Evolutionary conservation across 2,113 vertebrate species (phyloP).

Genomic region (Mionectes macconnelli): DNA sequence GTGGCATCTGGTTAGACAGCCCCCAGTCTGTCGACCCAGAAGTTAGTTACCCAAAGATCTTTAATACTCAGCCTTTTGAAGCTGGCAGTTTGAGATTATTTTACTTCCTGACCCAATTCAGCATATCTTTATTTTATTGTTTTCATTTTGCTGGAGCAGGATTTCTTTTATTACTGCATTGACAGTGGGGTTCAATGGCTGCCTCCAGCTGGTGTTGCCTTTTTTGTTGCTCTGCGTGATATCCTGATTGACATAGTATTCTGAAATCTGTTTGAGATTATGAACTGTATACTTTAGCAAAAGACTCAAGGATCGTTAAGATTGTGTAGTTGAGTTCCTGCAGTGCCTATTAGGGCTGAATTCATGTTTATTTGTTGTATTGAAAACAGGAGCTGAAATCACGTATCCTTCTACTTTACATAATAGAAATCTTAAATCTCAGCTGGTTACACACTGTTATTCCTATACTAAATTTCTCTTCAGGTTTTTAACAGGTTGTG

Average conservation of each 20-base stretch:
- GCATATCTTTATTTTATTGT: not conserved
- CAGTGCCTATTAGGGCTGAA: conserved; percentile 5
- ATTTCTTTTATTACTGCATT: conserved; percentile 5
- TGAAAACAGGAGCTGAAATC: not conserved
- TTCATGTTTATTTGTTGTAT: conserved; percentile 21
- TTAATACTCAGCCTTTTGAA: not conserved
- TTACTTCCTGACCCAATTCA: not conserved
- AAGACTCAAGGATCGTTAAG: conserved; percentile 7
- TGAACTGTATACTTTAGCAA: not conserved
- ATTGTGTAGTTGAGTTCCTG: not conserved
- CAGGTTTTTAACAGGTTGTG: not conserved
- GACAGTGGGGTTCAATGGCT: not conserved
- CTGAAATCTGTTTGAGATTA: conserved; percentile 32
- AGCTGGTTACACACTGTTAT: not conserved
- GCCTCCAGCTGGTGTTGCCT: conserved; percentile 7
- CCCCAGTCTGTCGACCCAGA: not conserved
- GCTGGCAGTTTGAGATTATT: not conserved
- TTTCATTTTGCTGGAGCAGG: conserved; percentile 9
- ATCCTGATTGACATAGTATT: not conserved
- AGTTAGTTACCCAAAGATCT: not conserved
- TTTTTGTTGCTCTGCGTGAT: conserved; percentile 11
- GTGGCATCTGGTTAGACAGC: not conserved
- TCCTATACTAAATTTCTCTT: not conserved
- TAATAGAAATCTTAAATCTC: not conserved
- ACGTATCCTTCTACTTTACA: accelerated